These are phyloP conservation scores for Pimephales promelas DNA, from an alignment of 2,113 vertebrate genomes.

Conservation along the genomic window DNA sequence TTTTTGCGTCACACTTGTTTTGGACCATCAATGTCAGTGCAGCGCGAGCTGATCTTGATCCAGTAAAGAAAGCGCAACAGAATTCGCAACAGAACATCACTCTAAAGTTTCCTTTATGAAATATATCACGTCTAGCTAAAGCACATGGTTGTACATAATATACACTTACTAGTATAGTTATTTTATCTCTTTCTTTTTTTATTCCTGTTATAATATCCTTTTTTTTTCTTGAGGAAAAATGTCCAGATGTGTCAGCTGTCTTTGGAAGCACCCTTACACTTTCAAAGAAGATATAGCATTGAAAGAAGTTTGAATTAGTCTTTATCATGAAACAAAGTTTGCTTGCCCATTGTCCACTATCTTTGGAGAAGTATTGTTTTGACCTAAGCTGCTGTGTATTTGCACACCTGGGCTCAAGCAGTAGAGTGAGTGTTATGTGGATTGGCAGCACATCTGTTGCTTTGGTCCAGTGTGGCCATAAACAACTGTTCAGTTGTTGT, in stretches of 20 bases:
- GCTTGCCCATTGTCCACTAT: not conserved
- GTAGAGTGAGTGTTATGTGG: slow-evolving; percentile 48
- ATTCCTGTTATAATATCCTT: not conserved
- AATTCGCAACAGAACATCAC: too few relatives aligned
- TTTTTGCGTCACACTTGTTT: too few relatives aligned
- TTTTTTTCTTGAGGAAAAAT: not conserved
- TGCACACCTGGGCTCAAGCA: slow-evolving; percentile 22
- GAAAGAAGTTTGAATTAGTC: not conserved
- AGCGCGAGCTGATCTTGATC: too few relatives aligned
- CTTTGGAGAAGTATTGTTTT: not conserved
- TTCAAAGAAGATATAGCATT: not conserved
- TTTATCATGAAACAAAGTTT: not conserved
- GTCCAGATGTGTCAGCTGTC: not conserved
- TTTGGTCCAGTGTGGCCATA: slow-evolving; percentile 26
- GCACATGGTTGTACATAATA: too few relatives aligned
- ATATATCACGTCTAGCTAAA: too few relatives aligned
- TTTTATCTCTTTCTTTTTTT: not conserved
- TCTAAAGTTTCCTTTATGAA: too few relatives aligned
- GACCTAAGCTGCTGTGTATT: slow-evolving; percentile 26
- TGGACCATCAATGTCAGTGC: too few relatives aligned
- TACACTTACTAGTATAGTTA: too few relatives aligned
- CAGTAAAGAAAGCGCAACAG: too few relatives aligned
- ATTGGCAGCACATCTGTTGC: slow-evolving; percentile 58
- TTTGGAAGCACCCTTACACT: not conserved
- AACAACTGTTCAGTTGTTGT: slow-evolving; percentile 39